Conservation (phyloP, 2,113 vertebrate species). For the Phalacrocorax carbo region DNA sequence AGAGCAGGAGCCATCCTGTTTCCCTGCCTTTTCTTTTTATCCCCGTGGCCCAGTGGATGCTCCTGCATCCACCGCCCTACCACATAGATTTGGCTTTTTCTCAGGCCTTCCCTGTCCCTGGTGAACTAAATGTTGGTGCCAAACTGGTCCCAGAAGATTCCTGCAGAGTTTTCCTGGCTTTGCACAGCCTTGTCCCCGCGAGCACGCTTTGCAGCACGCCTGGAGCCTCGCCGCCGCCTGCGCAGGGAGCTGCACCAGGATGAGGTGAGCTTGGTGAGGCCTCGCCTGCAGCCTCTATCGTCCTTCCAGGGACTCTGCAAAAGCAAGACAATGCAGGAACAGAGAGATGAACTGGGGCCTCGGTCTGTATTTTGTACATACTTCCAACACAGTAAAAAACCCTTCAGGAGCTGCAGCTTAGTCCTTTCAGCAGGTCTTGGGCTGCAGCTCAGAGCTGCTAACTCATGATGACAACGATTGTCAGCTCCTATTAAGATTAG, state of each 20-base stretch:
- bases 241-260: neutral
- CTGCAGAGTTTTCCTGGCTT: neutral
- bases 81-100: neutral
- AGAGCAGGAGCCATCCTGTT: neutral
- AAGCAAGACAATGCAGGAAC: neutral
- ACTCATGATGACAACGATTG: slow-evolving; percentile 35
- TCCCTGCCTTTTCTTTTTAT: rapidly evolving
- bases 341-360: neutral
- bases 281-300: neutral
- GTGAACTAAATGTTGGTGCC: neutral
- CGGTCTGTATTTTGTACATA: neutral
- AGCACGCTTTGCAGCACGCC: neutral
- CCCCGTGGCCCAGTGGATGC: rapidly evolving
- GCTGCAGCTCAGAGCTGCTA: neutral
- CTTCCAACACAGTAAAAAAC: neutral
- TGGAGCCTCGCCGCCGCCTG: neutral
- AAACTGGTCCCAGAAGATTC: neutral
- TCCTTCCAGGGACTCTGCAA: neutral
- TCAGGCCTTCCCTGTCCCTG: neutral
- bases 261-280: rapidly evolving
- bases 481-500: slow-evolving; percentile 28
- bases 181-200: neutral
- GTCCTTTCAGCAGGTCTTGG: neutral
- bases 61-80: neutral
- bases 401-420: neutral